Base-by-base conservation (phyloP, 2,888 invertebrate genomes). In the Alcis repandata region DNA sequence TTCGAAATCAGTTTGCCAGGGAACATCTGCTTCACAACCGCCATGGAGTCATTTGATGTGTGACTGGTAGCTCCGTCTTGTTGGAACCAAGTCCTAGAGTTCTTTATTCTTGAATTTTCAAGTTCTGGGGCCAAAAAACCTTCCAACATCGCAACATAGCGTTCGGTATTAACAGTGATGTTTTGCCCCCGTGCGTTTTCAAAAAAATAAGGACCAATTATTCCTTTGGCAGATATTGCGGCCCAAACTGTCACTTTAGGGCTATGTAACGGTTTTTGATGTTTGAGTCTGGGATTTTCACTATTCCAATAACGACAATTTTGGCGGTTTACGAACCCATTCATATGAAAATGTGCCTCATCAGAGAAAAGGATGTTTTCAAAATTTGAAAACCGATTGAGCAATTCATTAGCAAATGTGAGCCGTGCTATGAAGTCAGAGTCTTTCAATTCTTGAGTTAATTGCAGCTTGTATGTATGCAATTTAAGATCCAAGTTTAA, bases 401-500 rank as follows among this genome's bases (percentile, higher is more conserved):
- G 27, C 27, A 27, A 4, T 27, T 27, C 27, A 27, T 27, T 27
- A 27, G 27, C 36, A 36, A 36, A 36, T 36, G 36, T 11, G 36
- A 36, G 36, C 36, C 36, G 8, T 36, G 36, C 36, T 36, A 8
- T 11, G 36, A 36, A 36, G 11, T 36, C 27, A 27, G 27, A 27
- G 27, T 27, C 40, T 15, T 40, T 40, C 15, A 40, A 15, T 40
- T 40, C 40, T 4, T 20, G 13, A 0, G 6, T 2, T 45, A 20
- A 20, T 11, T 45, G 59, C 15, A 62, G 59, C 59, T 59, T 61
- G 32, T 59, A 67, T 36, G 59, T 59, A 67, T 62, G 61, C 54
- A 62, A 41, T 59, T 59, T 59, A 62, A 67, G 62, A 67, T 67
- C 62, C 52, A 61, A 58, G 17, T 58, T 58, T 46, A 58, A 58